Conservation (phyloP, 1,140 invertebrate genomes). For the Pogonomyrmex californicus region DNA sequence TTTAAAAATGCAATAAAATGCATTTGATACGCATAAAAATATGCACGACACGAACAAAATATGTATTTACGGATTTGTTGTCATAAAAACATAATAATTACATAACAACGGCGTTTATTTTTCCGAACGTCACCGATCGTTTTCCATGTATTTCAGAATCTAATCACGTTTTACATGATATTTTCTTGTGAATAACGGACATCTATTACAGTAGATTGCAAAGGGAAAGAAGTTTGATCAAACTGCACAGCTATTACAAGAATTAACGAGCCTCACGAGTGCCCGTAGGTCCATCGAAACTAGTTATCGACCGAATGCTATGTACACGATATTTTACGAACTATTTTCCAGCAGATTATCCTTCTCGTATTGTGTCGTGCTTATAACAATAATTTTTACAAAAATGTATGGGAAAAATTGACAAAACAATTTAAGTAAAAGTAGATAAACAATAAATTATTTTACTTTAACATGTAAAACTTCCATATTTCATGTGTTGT, state of each 20-base stretch:
- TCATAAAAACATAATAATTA: conserved; percentile 45
- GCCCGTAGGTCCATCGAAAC: conserved; percentile 40
- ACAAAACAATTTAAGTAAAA: not conserved
- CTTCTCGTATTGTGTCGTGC: not conserved
- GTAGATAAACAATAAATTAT: not conserved
- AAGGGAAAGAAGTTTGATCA: conserved; percentile 27
- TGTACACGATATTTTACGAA: not conserved
- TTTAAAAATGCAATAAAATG: not conserved
- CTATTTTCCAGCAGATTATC: not conserved
- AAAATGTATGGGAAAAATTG: not conserved
- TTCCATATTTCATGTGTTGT: not conserved
- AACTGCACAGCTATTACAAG: conserved; percentile 42
- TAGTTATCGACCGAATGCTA: conserved; percentile 17
- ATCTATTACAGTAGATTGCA: conserved; percentile 52
- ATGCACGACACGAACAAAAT: not conserved
- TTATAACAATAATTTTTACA: conserved; percentile 12
- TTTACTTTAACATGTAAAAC: not conserved
- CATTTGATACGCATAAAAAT: not conserved
- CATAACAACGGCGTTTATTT: conserved; percentile 31
- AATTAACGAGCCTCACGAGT: conserved; percentile 58
- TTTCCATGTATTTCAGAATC: conserved; percentile 3
- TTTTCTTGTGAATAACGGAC: conserved; percentile 53
- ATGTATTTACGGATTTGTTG: conserved; percentile 24
- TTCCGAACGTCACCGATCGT: conserved; percentile 19
- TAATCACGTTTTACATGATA: conserved; percentile 38